Evolutionary conservation across 2,113 vertebrate genomes (phyloP).

Genomic region (Dunckerocampus dactyliophorus): DNA sequence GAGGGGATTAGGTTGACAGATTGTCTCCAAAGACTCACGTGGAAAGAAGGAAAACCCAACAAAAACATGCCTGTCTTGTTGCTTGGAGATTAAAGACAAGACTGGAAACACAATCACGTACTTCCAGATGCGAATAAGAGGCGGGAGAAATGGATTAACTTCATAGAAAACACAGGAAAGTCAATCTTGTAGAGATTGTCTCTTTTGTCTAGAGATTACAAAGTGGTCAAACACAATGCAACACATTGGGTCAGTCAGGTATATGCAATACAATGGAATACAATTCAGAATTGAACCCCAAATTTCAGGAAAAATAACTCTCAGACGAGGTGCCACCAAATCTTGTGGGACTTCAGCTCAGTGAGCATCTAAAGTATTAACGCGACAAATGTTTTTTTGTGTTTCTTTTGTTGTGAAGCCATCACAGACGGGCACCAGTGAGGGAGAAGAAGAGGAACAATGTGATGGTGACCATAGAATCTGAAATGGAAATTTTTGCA

Average conservation of each 20-base stretch:
- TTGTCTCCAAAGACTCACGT: slow-evolving; percentile 39
- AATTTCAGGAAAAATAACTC: too few relatives aligned
- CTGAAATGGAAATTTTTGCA: too few relatives aligned
- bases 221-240: not conserved
- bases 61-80: slow-evolving; percentile 28
- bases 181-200: not conserved
- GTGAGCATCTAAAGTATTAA: too few relatives aligned
- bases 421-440: too few relatives aligned
- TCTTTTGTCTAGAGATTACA: not conserved
- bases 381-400: too few relatives aligned
- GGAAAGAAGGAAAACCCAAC: slow-evolving; percentile 1
- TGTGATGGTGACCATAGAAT: too few relatives aligned
- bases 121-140: slow-evolving; percentile 28
- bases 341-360: too few relatives aligned
- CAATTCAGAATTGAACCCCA: too few relatives aligned
- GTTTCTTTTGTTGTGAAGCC: too few relatives aligned
- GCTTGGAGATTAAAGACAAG: slow-evolving; percentile 42
- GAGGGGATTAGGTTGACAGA: slow-evolving; percentile 35
- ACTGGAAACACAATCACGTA: slow-evolving; percentile 34
- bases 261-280: not conserved
- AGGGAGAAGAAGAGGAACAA: too few relatives aligned
- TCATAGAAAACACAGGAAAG: not conserved
- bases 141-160: slow-evolving; percentile 1
- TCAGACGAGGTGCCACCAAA: too few relatives aligned
- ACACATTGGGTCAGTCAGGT: not conserved